Evolutionary conservation across 2,888 invertebrate species (phyloP).

Genomic region (Meloe dianella): DNA sequence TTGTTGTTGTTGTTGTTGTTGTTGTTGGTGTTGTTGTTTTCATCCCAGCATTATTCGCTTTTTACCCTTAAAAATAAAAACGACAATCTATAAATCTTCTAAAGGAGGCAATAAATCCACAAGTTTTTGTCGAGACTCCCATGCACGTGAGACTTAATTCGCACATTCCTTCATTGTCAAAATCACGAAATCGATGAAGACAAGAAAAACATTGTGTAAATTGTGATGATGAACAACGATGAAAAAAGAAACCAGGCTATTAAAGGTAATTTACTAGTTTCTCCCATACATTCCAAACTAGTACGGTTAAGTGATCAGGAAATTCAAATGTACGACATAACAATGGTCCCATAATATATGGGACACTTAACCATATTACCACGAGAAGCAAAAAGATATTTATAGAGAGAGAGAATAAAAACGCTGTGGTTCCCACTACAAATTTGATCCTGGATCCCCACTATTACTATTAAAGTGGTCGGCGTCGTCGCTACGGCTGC

Average conservation of each 20-base stretch:
- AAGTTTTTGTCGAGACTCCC: constrained; percentile 20
- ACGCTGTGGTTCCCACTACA: constrained; percentile 18
- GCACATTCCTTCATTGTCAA: background rate
- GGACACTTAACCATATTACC: constrained; percentile 55
- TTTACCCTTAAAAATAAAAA: constrained; percentile 28
- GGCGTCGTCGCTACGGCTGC: constrained; percentile 11
- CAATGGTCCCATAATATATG: constrained; percentile 52
- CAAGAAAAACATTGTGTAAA: background rate
- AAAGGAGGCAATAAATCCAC: constrained; percentile 28
- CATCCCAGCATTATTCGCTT: constrained; percentile 17
- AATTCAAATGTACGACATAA: constrained; percentile 48
- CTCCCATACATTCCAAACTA: constrained; percentile 5
- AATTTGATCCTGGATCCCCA: background rate
- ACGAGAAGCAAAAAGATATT: constrained; percentile 5
- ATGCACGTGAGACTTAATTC: constrained; percentile 18
- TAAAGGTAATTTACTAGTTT: background rate
- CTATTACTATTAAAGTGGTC: background rate
- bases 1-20: background rate
- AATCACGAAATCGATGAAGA: background rate
- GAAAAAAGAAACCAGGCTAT: background rate
- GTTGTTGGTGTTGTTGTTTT: background rate
- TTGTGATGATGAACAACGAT: background rate
- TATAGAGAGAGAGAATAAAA: background rate
- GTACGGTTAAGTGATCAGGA: constrained; percentile 35
- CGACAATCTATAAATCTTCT: constrained; percentile 30